Evolutionary conservation across 2,113 vertebrate species (phyloP).

Genomic region (Galbula dea): DNA sequence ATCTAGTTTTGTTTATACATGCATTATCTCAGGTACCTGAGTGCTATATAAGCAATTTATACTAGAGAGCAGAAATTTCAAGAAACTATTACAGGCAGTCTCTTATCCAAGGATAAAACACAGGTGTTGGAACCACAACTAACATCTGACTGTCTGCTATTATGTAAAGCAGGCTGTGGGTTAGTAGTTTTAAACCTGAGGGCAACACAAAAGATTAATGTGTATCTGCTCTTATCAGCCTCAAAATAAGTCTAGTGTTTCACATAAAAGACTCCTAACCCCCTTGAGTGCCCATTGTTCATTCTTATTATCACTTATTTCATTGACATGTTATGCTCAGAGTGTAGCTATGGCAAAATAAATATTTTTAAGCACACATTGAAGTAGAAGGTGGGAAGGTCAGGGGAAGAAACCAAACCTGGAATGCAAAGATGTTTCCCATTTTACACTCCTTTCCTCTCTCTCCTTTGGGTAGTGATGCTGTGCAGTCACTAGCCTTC

Average conservation of each 20-base stretch:
- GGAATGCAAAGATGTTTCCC: background rate
- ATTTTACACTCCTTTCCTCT: background rate
- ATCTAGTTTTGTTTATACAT: background rate
- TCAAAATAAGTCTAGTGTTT: background rate
- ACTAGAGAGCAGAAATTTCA: background rate
- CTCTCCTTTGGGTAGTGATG: background rate
- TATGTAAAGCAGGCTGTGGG: background rate
- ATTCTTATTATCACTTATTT: constrained; percentile 13
- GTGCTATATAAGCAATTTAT: background rate
- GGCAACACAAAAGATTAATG: background rate
- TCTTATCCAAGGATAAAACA: background rate
- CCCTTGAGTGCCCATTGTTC: background rate
- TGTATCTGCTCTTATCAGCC: background rate
- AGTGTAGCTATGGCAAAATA: background rate
- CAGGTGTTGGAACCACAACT: background rate
- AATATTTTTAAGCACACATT: background rate
- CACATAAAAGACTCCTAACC: background rate
- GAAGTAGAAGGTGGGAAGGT: background rate
- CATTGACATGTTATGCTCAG: background rate
- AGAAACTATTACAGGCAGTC: background rate
- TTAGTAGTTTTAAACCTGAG: background rate
- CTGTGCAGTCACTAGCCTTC: background rate
- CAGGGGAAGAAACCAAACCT: background rate
- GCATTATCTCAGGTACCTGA: background rate
- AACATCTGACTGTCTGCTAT: background rate